These are phyloP conservation scores for Scortum barcoo DNA, from an alignment of 2,113 vertebrate genomes.

Conservation along the genomic window DNA sequence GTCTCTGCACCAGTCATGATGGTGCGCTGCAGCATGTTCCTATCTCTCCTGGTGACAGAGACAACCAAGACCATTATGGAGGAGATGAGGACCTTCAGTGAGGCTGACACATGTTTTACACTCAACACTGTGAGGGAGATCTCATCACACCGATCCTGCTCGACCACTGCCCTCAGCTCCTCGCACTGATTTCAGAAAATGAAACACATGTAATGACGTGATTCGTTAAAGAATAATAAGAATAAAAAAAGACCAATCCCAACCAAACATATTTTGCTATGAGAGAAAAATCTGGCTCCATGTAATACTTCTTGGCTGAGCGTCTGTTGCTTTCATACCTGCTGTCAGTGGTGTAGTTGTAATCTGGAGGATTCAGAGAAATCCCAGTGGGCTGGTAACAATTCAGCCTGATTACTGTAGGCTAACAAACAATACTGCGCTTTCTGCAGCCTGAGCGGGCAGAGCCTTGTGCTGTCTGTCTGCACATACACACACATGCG, in stretches of 20 bases:
- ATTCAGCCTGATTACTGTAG: slow-evolving; percentile 64
- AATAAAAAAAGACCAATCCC: not conserved
- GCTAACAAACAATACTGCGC: slow-evolving; percentile 57
- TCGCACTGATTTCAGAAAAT: slow-evolving; percentile 20
- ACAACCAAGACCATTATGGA: slow-evolving; percentile 23
- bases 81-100: slow-evolving; percentile 33
- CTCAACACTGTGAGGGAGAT: slow-evolving; percentile 32
- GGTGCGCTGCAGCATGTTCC: not conserved
- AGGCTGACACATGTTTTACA: slow-evolving; percentile 38
- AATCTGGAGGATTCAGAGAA: slow-evolving; percentile 56
- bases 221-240: not conserved
- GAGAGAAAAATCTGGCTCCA: slow-evolving; percentile 1
- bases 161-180: slow-evolving; percentile 1
- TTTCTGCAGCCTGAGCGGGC: slow-evolving; percentile 34
- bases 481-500: not conserved
- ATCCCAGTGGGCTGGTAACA: slow-evolving; percentile 57
- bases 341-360: slow-evolving; percentile 46
- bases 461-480: not conserved
- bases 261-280: slow-evolving; percentile 7
- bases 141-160: slow-evolving; percentile 23
- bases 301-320: slow-evolving; percentile 18
- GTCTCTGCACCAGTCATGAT: not conserved
- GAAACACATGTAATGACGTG: slow-evolving; percentile 8
- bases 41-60: not conserved
- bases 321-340: slow-evolving; percentile 48